A percentile compares a stretch with the other conserved stretches of the same genome.
Evolutionary conservation across 2,888 invertebrate species (phyloP).

Genomic region (Stenodera caucasica): DNA sequence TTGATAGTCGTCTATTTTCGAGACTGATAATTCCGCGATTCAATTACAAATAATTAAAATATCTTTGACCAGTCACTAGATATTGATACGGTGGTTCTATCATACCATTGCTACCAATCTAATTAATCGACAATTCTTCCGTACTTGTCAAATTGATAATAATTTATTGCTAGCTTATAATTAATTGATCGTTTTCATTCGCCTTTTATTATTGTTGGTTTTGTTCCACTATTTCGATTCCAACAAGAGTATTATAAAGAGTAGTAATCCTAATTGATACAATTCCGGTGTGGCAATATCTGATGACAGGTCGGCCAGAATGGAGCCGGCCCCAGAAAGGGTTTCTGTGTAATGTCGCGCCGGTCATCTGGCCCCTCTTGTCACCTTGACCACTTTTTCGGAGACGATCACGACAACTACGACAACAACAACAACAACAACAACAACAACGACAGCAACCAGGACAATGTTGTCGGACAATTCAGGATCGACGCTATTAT

Average conservation of each 20-base stretch:
- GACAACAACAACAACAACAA: slow-evolving; percentile 13
- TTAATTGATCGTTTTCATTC: neutral
- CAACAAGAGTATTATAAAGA: slow-evolving; percentile 26
- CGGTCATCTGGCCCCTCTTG: slow-evolving; percentile 38
- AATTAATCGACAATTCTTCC: slow-evolving; percentile 1
- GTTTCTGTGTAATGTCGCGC: slow-evolving; percentile 56
- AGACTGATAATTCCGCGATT: neutral
- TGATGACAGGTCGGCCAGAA: slow-evolving; percentile 47
- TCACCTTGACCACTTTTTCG: slow-evolving; percentile 22
- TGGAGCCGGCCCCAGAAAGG: slow-evolving; percentile 56
- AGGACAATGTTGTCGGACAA: slow-evolving; percentile 41
- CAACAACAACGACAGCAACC: slow-evolving; percentile 28
- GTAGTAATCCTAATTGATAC: slow-evolving; percentile 51
- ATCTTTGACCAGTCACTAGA: neutral
- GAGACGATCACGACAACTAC: slow-evolving; percentile 12
- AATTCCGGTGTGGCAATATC: slow-evolving; percentile 44
- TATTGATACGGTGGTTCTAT: neutral
- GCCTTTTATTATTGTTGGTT: neutral
- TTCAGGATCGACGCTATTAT: slow-evolving; percentile 19
- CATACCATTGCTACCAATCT: neutral
- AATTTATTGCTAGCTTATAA: neutral
- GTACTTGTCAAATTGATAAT: neutral
- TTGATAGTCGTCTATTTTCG: neutral
- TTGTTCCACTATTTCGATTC: no score
- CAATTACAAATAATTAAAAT: neutral